These are phyloP conservation scores for Bombyx huttoni DNA, from an alignment of 2,888 invertebrate genomes.

Conservation along the genomic window DNA sequence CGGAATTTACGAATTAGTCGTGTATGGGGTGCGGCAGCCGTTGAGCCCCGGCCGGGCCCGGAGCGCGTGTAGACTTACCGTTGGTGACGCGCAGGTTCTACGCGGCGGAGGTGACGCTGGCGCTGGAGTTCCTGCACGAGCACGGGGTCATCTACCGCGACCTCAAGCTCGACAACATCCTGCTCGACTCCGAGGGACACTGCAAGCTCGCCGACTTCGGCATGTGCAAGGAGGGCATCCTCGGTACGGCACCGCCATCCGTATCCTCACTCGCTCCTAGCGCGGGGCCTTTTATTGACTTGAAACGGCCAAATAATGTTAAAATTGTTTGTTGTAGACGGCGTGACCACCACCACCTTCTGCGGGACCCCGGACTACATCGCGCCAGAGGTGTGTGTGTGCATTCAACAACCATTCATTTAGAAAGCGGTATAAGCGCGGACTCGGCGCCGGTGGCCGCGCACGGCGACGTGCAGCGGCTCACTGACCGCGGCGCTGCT, in stretches of 20 bases:
- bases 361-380: conserved; percentile 99
- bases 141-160: conserved; percentile 99
- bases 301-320: too few relatives aligned
- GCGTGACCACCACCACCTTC: conserved; percentile 94
- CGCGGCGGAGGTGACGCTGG: conserved; percentile 98
- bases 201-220: conserved; percentile 96
- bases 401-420: too few relatives aligned
- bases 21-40: too few relatives aligned
- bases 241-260: conserved; percentile 31
- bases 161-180: conserved; percentile 97
- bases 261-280: not conserved
- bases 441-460: too few relatives aligned
- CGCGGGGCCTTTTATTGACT: too few relatives aligned
- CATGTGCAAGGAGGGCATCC: conserved; percentile 98
- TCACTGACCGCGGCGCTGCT: not conserved
- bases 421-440: too few relatives aligned
- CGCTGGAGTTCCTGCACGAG: conserved; percentile 95
- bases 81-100: conserved; percentile 86
- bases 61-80: too few relatives aligned
- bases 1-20: too few relatives aligned
- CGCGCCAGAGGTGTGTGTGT: conserved; percentile 85
- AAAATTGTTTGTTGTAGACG: conserved; percentile 67
- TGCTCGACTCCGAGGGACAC: conserved; percentile 95
- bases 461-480: too few relatives aligned
- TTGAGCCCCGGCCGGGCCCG: too few relatives aligned